A percentile compares a stretch with the other conserved stretches of the same genome.
phyloP scores from a whole-genome alignment of 2,797 vertebrate genomes.

The Ptychobarbus kaznakovi region DNA sequence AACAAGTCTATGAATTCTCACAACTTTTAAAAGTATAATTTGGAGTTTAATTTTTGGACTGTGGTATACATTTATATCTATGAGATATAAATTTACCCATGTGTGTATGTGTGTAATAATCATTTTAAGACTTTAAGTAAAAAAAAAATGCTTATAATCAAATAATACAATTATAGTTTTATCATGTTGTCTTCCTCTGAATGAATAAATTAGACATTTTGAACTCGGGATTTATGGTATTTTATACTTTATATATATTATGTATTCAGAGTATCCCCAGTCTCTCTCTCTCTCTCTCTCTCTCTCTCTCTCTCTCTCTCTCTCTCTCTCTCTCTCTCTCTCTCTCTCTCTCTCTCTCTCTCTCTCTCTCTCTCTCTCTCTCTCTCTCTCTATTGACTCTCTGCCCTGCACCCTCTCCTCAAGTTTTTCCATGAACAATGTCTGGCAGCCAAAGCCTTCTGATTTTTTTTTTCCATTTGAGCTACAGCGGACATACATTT shows the following conservation, averaged over 20 bases:
- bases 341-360: too few species aligned
- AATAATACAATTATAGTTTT: not conserved
- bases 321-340: too few species aligned
- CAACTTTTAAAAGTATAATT: not conserved
- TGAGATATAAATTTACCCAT: not conserved
- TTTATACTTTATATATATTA: not conserved
- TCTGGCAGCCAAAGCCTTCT: constrained; percentile 48
- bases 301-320: too few species aligned
- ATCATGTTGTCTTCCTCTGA: not conserved
- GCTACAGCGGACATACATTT: constrained; percentile 51
- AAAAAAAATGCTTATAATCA: too few species aligned
- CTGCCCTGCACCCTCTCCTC: constrained; percentile 37
- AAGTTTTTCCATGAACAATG: constrained; percentile 59
- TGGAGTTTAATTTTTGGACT: not conserved
- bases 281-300: not conserved
- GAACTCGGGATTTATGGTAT: not conserved
- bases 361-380: too few species aligned
- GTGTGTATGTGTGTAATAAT: too few species aligned
- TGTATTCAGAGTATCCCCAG: constrained; percentile 21
- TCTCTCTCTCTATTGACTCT: not conserved
- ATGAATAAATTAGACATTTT: not conserved
- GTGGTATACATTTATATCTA: not conserved
- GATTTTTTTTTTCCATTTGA: constrained; percentile 57
- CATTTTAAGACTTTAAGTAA: too few species aligned
- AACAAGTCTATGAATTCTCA: not conserved